Base-by-base conservation (phyloP, 2,113 vertebrate genomes). In the Scophthalmus maximus region DNA sequence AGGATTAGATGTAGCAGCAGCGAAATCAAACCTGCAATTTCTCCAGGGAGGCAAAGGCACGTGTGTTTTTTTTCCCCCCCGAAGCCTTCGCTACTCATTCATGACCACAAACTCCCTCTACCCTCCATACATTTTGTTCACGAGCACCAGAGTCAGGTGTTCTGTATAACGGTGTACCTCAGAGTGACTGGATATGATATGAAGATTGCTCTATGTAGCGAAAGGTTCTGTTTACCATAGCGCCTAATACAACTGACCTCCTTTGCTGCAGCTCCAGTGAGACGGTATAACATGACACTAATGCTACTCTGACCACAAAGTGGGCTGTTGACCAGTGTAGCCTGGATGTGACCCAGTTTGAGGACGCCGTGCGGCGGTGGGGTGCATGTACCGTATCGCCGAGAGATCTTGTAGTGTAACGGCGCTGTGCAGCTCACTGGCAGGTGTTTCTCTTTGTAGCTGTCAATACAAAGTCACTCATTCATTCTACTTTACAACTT, bases 1-100 rank as follows among this genome's bases (percentile, higher is more conserved):
- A 87, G 84, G 91, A 91, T 90, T 92, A 89, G 86, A 89, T 85
- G 85, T 81, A 80, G 87, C 84, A 82, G 84, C 40, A 26, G 74
- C 38, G 17, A 60, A 84, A 81, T 75, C 64, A 9, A 92, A 87
- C 79, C 79, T 76, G 75, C 58, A 63, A 73, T 85, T 87, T 81
- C 63, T 73, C 59, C 0, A 10, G 59, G 47, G 73, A 70, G 50
- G 58, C 61, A 44, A 40, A 76, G 26, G 47, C 52, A 47, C 8
- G 26, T 51, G 53, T 68, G 38, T 67, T 29, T 47, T 18, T 32
- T 61, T 14, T 4, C 12, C 36, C 36, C 12, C 36, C 36, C 9
- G n/a, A 66, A 32, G 18, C 44, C 27, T 44, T 86, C 30, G 10
- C 83, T 72, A 80, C 78, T 80, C 60, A 91, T 88, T 87, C 70